Conservation (phyloP, 2,888 invertebrate genomes). For the Drosophila melanosoma region DNA sequence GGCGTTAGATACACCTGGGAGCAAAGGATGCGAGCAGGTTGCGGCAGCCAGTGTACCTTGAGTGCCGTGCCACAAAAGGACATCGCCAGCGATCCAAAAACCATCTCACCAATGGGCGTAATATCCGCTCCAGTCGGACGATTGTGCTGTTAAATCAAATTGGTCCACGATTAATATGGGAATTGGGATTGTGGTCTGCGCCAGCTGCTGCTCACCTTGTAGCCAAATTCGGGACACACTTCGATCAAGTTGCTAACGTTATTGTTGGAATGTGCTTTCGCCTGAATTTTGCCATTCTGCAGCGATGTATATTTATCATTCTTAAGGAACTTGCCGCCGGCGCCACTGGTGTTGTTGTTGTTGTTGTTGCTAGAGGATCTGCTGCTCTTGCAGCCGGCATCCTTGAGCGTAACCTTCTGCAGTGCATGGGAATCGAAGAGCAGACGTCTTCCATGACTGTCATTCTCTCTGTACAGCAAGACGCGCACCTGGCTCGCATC, state of each 20-base stretch:
- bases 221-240: slow-evolving; percentile 88
- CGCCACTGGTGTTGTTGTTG: slow-evolving; percentile 44
- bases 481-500: slow-evolving; percentile 91
- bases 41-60: slow-evolving; percentile 88
- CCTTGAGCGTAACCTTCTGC: slow-evolving; percentile 86
- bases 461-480: slow-evolving; percentile 94
- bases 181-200: background rate
- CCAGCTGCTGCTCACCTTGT: slow-evolving; percentile 86
- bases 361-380: slow-evolving; percentile 11
- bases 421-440: slow-evolving; percentile 93
- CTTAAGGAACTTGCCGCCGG: slow-evolving; percentile 66
- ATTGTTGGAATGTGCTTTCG: slow-evolving; percentile 77
- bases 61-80: slow-evolving; percentile 94
- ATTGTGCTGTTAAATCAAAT: slow-evolving; percentile 86
- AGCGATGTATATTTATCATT: slow-evolving; percentile 61
- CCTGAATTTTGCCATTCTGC: slow-evolving; percentile 67
- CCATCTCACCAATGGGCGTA: slow-evolving; percentile 93
- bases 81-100: slow-evolving; percentile 96
- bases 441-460: slow-evolving; percentile 91
- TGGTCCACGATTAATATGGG: background rate
- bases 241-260: slow-evolving; percentile 86
- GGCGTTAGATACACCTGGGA: slow-evolving; percentile 88
- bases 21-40: slow-evolving; percentile 86
- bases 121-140: slow-evolving; percentile 89
- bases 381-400: slow-evolving; percentile 44